phyloP scores from a whole-genome alignment of 2,113 vertebrate genomes.

The Oostethus manadensis region DNA sequence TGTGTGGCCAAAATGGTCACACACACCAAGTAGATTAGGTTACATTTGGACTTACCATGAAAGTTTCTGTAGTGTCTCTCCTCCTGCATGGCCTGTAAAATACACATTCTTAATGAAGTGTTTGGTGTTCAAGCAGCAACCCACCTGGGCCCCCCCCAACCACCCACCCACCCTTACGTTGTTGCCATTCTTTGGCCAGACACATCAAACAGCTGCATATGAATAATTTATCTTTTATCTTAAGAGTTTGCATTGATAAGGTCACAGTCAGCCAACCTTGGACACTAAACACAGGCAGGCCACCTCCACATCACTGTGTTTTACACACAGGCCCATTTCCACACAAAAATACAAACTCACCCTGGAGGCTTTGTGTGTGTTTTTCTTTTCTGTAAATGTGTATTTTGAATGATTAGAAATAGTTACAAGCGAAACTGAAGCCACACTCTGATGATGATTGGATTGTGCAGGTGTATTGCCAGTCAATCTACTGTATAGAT shows the following conservation, averaged over 20 bases:
- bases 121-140: conserved; percentile 4
- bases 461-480: neutral
- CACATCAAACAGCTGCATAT: conserved; percentile 68
- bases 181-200: conserved; percentile 65
- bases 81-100: conserved; percentile 16
- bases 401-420: conserved; percentile 1
- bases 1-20: conserved; percentile 23
- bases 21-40: neutral
- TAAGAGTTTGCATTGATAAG: conserved; percentile 70
- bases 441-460: neutral
- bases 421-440: neutral
- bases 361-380: conserved; percentile 11
- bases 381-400: neutral
- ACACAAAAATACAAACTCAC: conserved; percentile 29
- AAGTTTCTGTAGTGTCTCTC: neutral
- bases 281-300: conserved; percentile 54
- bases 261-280: conserved; percentile 71
- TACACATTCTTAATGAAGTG: conserved; percentile 13
- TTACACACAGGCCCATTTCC: conserved; percentile 36
- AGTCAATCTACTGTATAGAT: neutral
- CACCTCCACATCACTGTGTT: conserved; percentile 48
- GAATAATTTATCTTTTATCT: conserved; percentile 72
- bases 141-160: no score
- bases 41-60: neutral
- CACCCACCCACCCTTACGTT: conserved; percentile 32